phyloP scores from a whole-genome alignment of 2,888 invertebrate species.

The Gnatocerus cornutus region DNA sequence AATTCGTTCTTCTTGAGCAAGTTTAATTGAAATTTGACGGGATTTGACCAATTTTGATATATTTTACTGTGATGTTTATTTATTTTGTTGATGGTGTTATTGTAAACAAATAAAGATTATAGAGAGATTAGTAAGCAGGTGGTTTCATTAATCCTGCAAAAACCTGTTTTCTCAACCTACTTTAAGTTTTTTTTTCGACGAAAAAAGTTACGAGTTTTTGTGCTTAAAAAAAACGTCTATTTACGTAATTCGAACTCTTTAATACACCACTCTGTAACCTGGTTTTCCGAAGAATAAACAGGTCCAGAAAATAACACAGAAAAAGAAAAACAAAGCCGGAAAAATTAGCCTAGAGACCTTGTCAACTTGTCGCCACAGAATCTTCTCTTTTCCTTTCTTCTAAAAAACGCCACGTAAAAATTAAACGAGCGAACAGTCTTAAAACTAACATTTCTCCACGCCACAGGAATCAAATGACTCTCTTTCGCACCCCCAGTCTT shows the following conservation, averaged over 20 bases:
- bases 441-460: constrained; percentile 64
- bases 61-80: constrained; percentile 37
- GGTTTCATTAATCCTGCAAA: constrained; percentile 29
- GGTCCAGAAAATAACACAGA: constrained; percentile 86
- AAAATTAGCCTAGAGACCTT: constrained; percentile 84
- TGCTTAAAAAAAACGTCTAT: not conserved
- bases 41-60: not conserved
- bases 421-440: not conserved
- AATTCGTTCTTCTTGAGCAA: constrained; percentile 83
- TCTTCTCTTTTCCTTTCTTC: constrained; percentile 80
- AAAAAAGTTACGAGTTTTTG: not conserved
- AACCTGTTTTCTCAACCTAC: constrained; percentile 40
- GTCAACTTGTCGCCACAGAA: constrained; percentile 87
- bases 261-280: not conserved
- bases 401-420: constrained; percentile 55
- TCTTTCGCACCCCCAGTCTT: constrained; percentile 47
- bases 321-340: constrained; percentile 84
- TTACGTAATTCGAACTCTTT: not conserved
- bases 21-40: constrained; percentile 66
- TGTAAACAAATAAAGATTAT: constrained; percentile 29
- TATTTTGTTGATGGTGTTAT: not conserved
- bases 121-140: constrained; percentile 11
- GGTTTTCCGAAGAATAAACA: constrained; percentile 75
- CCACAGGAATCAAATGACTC: constrained; percentile 49
- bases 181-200: constrained; percentile 14